Base-by-base conservation (phyloP, 2,888 invertebrate genomes). In the Adelphocoris suturalis region DNA sequence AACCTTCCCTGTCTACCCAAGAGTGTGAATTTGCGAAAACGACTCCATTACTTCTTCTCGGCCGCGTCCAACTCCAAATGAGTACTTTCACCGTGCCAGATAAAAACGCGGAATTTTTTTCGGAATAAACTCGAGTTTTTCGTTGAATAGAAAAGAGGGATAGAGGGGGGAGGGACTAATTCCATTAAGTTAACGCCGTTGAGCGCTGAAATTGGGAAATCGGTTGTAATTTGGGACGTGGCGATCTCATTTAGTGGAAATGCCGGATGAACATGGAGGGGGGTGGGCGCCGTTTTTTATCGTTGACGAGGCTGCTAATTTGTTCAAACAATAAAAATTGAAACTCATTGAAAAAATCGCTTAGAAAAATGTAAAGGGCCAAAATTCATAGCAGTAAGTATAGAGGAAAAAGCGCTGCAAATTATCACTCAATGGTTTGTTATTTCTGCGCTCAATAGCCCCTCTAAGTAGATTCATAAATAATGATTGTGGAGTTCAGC, bases 41-140 rank as follows among this genome's bases (percentile, higher is more conserved):
- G 68, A 68, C 68, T 68, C 68, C 5, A 68, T 68, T 68, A 68
- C 68, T 68, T 37, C 68, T 27, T 23, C 68, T 23, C 23, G 27
- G 37, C 37, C 37, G 37, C 37, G 68, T 68, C 68, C 23, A 68
- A 68, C 23, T 37, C 37, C 23, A 23, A 68, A 3, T 2, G 37
- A 37, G 37, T 37, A 37, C 27, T 9, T 23, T 5, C 27, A 68
- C 23, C 23, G 23, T 9, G n/a, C 23, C 0, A n/a, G 0, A 0
- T 12, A 7, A 37, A 37, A 37, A 37, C 37, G 7, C 37, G 37
- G 37, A 37, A 37, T 37, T 37, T 37, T n/a, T n/a, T 37, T 23
- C 68, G 19, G 19, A n/a, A 61, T 61, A 68, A 68, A 68, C 68
- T 23, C 68, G 12, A 12, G 68, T 68, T 68, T 68, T 68, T 37